A percentile compares a stretch with the other conserved stretches of the same genome.
These are phyloP conservation scores for Petrolisthes manimaculis DNA, from an alignment of 2,888 invertebrate genomes.

Conservation along the genomic window DNA sequence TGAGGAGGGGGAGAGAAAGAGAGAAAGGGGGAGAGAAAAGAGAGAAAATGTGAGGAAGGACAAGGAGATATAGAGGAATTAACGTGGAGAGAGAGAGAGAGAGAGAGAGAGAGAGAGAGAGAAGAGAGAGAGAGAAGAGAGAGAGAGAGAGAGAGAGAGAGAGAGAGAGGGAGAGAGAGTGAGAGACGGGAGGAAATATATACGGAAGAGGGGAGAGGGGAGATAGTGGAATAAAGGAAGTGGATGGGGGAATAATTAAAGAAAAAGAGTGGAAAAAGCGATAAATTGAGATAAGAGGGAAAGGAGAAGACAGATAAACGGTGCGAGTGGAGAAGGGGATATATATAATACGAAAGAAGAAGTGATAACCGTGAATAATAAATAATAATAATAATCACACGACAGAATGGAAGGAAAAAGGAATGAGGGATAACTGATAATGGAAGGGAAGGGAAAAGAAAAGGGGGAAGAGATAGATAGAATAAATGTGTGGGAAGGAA, in stretches of 20 bases:
- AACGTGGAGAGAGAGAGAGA: background rate
- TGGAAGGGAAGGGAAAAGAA: background rate
- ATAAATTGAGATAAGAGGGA: too few relatives aligned
- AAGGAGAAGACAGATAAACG: background rate
- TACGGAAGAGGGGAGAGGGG: background rate
- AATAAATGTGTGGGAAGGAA: background rate
- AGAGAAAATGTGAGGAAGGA: constrained; percentile 11
- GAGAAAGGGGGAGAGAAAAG: background rate
- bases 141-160: background rate
- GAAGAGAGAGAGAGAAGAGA: background rate
- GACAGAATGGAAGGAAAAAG: background rate
- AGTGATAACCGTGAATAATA: background rate
- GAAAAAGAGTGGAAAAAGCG: background rate
- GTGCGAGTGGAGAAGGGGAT: background rate
- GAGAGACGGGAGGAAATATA: background rate
- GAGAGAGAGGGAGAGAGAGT: background rate
- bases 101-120: background rate
- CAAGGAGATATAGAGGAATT: background rate
- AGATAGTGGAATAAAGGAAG: background rate
- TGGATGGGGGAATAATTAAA: background rate
- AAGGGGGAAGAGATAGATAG: background rate
- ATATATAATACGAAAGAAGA: background rate
- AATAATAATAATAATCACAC: background rate
- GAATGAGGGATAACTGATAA: background rate
- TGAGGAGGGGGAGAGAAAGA: background rate